A percentile compares a stretch with the other conserved stretches of the same genome.
These are phyloP conservation scores for Nerophis lumbriciformis DNA, from an alignment of 2,113 vertebrate species.

Conservation along the genomic window DNA sequence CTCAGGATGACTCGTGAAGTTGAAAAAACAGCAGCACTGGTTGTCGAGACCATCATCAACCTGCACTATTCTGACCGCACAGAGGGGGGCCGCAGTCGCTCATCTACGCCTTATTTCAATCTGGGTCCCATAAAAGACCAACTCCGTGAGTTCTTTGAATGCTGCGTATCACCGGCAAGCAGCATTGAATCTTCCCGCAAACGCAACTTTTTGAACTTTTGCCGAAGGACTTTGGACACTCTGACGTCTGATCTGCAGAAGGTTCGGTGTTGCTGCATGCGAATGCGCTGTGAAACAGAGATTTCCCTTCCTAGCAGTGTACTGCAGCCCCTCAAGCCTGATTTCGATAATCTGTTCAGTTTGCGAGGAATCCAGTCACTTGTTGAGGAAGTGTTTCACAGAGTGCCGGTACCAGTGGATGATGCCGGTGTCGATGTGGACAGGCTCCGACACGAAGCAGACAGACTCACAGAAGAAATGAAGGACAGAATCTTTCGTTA, in stretches of 20 bases:
- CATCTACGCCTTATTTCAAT: constrained; percentile 1
- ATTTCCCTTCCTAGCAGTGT: background rate
- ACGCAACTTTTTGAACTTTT: constrained; percentile 4
- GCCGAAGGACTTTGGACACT: background rate
- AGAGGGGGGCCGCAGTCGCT: background rate
- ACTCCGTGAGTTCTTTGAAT: background rate
- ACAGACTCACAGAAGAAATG: background rate
- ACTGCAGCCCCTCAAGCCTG: background rate
- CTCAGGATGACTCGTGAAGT: background rate
- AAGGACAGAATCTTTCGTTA: background rate
- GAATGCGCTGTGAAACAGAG: background rate
- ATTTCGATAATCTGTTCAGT: background rate
- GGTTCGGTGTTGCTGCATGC: background rate
- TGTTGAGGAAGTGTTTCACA: background rate
- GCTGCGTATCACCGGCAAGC: background rate
- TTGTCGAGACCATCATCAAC: background rate
- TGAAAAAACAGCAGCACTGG: background rate
- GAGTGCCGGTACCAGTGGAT: background rate
- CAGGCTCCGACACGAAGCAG: background rate
- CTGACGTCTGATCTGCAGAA: background rate
- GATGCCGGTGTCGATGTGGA: background rate
- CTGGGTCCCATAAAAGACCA: background rate
- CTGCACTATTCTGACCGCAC: background rate
- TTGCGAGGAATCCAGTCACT: background rate
- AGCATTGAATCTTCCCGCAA: background rate